Evolutionary conservation across 2,113 vertebrate species (phyloP).

Genomic region (Beaufortia kweichowensis): DNA sequence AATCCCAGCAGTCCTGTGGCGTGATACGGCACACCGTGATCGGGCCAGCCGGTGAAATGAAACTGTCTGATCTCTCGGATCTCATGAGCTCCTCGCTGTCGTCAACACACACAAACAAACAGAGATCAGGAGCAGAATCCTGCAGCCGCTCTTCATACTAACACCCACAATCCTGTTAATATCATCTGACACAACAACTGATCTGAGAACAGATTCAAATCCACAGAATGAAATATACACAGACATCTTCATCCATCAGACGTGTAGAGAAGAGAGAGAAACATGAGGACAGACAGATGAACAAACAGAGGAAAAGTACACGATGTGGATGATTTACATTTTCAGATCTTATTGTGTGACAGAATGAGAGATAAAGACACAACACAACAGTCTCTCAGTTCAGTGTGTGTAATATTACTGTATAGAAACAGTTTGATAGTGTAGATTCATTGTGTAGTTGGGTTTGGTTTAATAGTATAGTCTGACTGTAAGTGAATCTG

Average conservation of each 20-base stretch:
- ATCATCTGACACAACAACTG: constrained; percentile 35
- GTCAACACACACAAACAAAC: constrained; percentile 24
- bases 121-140: constrained; percentile 1
- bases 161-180: constrained; percentile 32
- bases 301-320: too few relatives aligned
- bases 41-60: constrained; percentile 97
- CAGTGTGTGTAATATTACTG: too few relatives aligned
- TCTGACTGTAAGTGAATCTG: too few relatives aligned
- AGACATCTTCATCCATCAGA: background rate
- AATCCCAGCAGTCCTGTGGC: constrained; percentile 93
- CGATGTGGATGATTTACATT: too few relatives aligned
- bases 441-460: too few relatives aligned
- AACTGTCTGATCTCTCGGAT: constrained; percentile 96
- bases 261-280: constrained; percentile 43
- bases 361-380: too few relatives aligned
- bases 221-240: background rate
- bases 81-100: constrained; percentile 89
- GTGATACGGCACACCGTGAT: constrained; percentile 94
- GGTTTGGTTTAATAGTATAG: too few relatives aligned
- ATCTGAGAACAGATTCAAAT: constrained; percentile 5
- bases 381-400: too few relatives aligned
- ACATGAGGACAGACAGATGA: constrained; percentile 1
- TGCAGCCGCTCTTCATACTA: constrained; percentile 2
- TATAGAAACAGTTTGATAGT: too few relatives aligned
- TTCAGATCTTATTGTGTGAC: too few relatives aligned